phyloP scores from a whole-genome alignment of 2,888 invertebrate genomes.

The Rutpela maculata region DNA sequence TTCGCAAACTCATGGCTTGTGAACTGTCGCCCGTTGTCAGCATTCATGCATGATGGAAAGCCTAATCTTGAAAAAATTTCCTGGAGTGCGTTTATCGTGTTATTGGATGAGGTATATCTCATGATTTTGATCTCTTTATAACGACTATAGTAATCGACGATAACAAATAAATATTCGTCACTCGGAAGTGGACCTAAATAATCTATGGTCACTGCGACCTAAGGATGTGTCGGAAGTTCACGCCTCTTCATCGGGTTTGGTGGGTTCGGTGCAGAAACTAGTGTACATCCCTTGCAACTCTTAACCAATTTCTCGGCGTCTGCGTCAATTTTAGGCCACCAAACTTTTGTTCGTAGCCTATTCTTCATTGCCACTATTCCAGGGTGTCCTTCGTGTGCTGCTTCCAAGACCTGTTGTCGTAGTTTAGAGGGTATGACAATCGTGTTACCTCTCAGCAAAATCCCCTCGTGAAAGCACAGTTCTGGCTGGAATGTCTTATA shows the following conservation, averaged over 20 bases:
- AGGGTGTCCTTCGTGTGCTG: too few species aligned
- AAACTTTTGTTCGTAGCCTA: conserved; percentile 67
- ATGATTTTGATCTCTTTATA: too few species aligned
- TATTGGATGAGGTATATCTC: conserved; percentile 9
- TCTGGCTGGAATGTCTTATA: conserved; percentile 31
- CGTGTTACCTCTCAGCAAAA: conserved; percentile 12
- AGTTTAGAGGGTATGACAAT: conserved; percentile 35
- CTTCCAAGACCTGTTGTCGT: too few species aligned
- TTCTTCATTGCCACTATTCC: too few species aligned
- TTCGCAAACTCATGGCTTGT: too few species aligned
- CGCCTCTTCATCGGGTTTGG: conserved; percentile 54
- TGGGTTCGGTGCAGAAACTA: conserved; percentile 39
- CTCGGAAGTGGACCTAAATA: conserved; percentile 60
- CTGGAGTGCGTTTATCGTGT: too few species aligned
- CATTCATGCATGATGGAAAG: too few species aligned
- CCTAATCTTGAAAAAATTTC: too few species aligned
- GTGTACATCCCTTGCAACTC: conserved; percentile 49
- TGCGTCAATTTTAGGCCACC: conserved; percentile 62
- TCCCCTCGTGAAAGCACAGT: conserved; percentile 36
- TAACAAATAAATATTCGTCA: conserved; percentile 56
- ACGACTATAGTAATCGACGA: conserved; percentile 62
- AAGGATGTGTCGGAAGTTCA: conserved; percentile 51
- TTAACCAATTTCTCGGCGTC: conserved; percentile 51
- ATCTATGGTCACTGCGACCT: conserved; percentile 59
- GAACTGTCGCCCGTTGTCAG: too few species aligned